These are phyloP conservation scores for Listronotus bonariensis DNA, from an alignment of 1,140 invertebrate species.

Conservation along the genomic window DNA sequence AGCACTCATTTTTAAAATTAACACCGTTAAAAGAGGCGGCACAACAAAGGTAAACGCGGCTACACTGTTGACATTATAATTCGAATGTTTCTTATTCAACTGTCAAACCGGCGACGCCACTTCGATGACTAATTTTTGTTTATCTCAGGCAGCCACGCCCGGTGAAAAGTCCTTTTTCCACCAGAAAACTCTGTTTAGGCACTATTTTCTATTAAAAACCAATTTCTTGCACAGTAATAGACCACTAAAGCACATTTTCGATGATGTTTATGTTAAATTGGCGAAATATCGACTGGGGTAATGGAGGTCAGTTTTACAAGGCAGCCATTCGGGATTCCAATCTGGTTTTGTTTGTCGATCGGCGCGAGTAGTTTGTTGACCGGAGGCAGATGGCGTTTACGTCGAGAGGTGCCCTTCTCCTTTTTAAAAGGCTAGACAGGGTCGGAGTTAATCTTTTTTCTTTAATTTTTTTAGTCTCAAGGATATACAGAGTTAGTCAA, in stretches of 20 bases:
- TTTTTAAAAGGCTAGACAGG: slow-evolving; percentile 4
- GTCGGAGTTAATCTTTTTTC: slow-evolving; percentile 4
- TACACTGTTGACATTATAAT: slow-evolving; percentile 29
- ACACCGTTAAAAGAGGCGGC: slow-evolving; percentile 13
- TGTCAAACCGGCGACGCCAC: slow-evolving; percentile 18
- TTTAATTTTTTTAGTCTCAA: slow-evolving; percentile 10
- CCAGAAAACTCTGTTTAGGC: neutral
- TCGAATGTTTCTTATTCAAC: neutral
- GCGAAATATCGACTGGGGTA: slow-evolving; percentile 21
- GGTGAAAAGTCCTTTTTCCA: slow-evolving; percentile 20
- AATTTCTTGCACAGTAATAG: neutral
- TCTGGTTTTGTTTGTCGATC: slow-evolving; percentile 27
- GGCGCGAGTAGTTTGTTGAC: slow-evolving; percentile 18
- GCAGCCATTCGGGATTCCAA: slow-evolving; percentile 22
- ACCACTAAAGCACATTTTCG: slow-evolving; percentile 7
- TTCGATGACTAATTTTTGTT: slow-evolving; percentile 37
- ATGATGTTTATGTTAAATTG: slow-evolving; percentile 30
- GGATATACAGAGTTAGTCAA: too few relatives aligned
- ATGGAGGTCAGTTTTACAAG: slow-evolving; percentile 29
- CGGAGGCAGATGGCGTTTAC: slow-evolving; percentile 24
- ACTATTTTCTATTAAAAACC: neutral
- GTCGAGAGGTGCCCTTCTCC: neutral
- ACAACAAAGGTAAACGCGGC: slow-evolving; percentile 18
- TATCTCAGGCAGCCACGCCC: slow-evolving; percentile 31
- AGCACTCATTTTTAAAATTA: slow-evolving; percentile 51